Evolutionary conservation across 2,797 vertebrate species (phyloP).

Genomic region (Varecia variegata): DNA sequence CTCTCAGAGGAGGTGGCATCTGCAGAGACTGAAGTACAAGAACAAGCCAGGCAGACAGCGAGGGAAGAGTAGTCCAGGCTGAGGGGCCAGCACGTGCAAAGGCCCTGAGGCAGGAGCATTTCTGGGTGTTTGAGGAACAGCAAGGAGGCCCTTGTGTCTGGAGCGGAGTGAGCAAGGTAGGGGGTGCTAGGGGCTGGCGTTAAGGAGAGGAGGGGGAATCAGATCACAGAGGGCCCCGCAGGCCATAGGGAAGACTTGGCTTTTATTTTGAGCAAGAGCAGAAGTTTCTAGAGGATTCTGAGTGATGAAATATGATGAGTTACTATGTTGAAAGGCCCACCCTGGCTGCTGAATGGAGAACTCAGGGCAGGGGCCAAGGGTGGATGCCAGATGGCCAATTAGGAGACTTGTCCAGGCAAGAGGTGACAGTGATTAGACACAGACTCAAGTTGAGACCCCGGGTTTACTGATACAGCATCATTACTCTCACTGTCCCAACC

Average conservation of each 20-base stretch:
- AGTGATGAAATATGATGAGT: not conserved
- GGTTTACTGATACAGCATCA: not conserved
- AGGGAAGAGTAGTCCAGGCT: not conserved
- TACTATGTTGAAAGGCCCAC: not conserved
- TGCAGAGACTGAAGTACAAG: not conserved
- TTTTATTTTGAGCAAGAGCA: not conserved
- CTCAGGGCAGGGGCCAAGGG: no score
- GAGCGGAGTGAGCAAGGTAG: not conserved
- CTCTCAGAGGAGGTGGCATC: not conserved
- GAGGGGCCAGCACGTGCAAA: not conserved
- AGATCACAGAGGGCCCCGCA: not conserved
- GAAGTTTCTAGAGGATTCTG: not conserved
- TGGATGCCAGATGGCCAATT: rapidly evolving
- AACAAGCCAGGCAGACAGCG: not conserved
- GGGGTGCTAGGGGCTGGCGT: not conserved
- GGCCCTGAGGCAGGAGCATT: not conserved
- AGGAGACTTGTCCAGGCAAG: not conserved
- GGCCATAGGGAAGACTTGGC: not conserved
- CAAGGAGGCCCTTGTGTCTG: not conserved
- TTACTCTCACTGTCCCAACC: no score
- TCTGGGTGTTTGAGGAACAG: not conserved
- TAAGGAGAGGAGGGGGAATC: not conserved
- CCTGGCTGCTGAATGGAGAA: not conserved
- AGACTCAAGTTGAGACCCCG: not conserved
- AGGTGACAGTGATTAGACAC: not conserved